Evolutionary conservation across 2,797 vertebrate species (phyloP), one percentile per base, ranked within the genome.

Genomic region (Todus mexicanus): DNA sequence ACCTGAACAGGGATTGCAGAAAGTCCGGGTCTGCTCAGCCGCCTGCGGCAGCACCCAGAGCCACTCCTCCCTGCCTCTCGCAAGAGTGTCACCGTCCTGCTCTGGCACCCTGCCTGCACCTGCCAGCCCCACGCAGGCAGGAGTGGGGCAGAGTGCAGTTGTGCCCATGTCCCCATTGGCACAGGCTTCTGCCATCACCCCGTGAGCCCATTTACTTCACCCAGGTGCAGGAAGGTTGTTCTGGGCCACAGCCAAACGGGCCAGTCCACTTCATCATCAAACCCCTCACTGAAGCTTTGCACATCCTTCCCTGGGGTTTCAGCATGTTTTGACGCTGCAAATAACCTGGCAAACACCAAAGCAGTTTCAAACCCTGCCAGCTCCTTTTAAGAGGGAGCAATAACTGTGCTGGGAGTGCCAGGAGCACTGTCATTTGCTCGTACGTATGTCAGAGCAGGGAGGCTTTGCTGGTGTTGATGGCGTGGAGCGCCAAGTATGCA

Each of bases 391-490:
- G 65, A 76, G 56, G 51, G 40, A 95, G 64, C 23, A 65, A 6
- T 70, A 79, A 66, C 4, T 0, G 1, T 33, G 74, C 56, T 37
- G 60, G 12, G 53, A 82, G 51, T 11, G 26, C 79, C 66, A 37
- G 2, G 5, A 76, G 79, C 29, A 10, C 53, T 50, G 66, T 74
- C 54, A 42, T 74, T 87, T 65, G 26, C 74, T 81, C 6, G 6
- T 75, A 33, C 4, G 4, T 21, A 54, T 4, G 12, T 11, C 16
- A 21, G 66, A 61, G 23, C 1, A 0, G 22, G 8, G 29, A 26
- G 35, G n/a, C 37, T 75, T 53, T 6, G 1, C 10, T 59, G 77
- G 11, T 14, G 50, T 22, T 71, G 54, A 68, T 12, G 71, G 66
- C 6, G 48, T 11, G 1, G 20, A 78, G 61, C 3, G 0, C 47